Evolutionary conservation across 2,113 vertebrate genomes (phyloP), one percentile per base, ranked within the genome.

Genomic region (Rhombomys opimus): DNA sequence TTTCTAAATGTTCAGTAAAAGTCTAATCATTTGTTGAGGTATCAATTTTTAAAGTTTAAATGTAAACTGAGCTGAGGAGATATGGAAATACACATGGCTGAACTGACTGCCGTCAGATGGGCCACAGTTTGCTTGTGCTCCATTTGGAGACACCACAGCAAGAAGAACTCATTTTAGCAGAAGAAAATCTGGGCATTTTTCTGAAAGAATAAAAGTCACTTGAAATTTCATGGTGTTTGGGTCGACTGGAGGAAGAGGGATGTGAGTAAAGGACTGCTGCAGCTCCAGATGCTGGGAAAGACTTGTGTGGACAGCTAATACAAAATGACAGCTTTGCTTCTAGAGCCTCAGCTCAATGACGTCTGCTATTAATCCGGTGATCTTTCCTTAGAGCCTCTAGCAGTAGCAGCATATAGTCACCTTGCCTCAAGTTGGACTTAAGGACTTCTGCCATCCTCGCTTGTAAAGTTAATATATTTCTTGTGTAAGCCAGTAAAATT

Each of bases 211-310:
- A n/a, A 20, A 70, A 61, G 13, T 65, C 63, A 7, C 15, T 81
- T 46, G 38, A 12, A 61, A 63, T n/a, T 35, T 76, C 18, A 13
- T 54, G 5, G 57, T 52, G 6, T 25, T 89, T 23, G 23, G 17
- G 57, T 94, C 86, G 61, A 65, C 41, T 80, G 11, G 75, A 82
- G 5, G 23, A 61, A 68, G n/a, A 84, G 78, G 5, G 5, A 18
- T 5, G 38, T 30, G 1, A 41, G 4, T 87, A 20, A 54, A 27
- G n/a, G 7, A 84, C 41, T 4, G 0, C 0, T 14, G 3, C 18
- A 41, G 2, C 3, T 81, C 10, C 59, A 57, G 23, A 41, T 20
- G 10, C 63, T 38, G 46, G 38, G 9, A 80, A 95, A 91, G 25
- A 2, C 35, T 14, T 38, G 17, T 65, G 7, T 1, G 0, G 86